Evolutionary conservation across 1,140 invertebrate genomes (phyloP).

Genomic region (Sesamia nonagrioides): DNA sequence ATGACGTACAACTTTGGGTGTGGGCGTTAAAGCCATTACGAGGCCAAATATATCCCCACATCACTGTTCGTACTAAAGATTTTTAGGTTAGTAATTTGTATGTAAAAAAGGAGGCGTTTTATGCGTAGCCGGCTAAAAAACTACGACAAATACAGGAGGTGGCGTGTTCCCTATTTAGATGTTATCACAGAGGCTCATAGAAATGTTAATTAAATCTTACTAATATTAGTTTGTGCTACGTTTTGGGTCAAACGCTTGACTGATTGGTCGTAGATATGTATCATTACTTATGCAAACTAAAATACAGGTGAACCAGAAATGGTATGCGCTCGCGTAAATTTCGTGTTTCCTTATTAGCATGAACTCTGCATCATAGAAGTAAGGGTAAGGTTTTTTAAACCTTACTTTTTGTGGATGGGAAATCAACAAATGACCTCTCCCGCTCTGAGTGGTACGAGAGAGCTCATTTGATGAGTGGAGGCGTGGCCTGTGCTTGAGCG

Average conservation of each 20-base stretch:
- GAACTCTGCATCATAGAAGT: too few relatives aligned
- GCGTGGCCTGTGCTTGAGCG: too few relatives aligned
- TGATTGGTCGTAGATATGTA: slow-evolving; percentile 15
- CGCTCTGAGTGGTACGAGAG: too few relatives aligned
- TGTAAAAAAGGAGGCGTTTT: neutral
- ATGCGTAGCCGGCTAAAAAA: neutral
- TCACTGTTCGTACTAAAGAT: neutral
- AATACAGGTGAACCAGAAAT: neutral
- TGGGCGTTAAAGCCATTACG: too few relatives aligned
- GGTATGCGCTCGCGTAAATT: too few relatives aligned
- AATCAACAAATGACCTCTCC: too few relatives aligned
- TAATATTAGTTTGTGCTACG: slow-evolving; percentile 20
- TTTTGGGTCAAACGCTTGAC: slow-evolving; percentile 27
- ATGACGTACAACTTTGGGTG: too few relatives aligned
- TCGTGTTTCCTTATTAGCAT: too few relatives aligned
- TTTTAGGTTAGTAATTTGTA: neutral
- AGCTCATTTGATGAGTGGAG: too few relatives aligned
- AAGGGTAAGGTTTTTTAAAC: too few relatives aligned
- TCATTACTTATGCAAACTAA: neutral
- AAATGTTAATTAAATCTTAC: slow-evolving; percentile 32
- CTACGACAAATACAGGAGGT: neutral
- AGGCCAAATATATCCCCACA: neutral
- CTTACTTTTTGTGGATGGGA: too few relatives aligned
- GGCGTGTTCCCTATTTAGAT: slow-evolving; percentile 3
- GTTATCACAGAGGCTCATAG: slow-evolving; percentile 13